Evolutionary conservation across 2,113 vertebrate species (phyloP).

Genomic region (Trichechus manatus): DNA sequence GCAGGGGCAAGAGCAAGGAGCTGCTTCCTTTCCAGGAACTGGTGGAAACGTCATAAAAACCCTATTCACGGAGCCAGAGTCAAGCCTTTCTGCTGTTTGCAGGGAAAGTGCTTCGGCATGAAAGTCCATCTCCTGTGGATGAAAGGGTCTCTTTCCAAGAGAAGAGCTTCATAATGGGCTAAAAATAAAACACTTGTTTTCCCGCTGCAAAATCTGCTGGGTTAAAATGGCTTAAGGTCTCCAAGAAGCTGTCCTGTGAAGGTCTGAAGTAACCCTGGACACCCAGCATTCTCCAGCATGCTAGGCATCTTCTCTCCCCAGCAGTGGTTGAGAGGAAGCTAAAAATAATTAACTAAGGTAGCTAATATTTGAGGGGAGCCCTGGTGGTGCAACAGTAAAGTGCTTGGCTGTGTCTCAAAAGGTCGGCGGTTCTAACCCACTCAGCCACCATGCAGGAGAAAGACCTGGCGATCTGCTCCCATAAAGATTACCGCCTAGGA

Average conservation of each 20-base stretch:
- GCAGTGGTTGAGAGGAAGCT: background rate
- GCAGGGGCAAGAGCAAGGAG: background rate
- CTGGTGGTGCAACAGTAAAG: background rate
- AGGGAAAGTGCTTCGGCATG: constrained; percentile 5
- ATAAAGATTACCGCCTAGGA: background rate
- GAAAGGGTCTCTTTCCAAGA: constrained; percentile 68
- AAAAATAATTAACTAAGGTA: background rate
- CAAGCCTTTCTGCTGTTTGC: background rate
- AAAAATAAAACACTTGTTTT: constrained; percentile 49
- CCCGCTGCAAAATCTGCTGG: background rate
- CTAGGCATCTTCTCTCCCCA: background rate
- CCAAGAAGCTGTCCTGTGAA: background rate
- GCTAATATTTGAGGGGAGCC: background rate
- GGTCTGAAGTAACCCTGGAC: background rate
- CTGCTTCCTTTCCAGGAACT: constrained; percentile 54
- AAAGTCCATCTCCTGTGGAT: constrained; percentile 3
- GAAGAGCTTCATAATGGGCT: background rate
- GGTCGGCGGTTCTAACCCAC: background rate
- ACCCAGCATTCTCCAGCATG: background rate
- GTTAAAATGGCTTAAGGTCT: background rate
- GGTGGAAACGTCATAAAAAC: constrained; percentile 58
- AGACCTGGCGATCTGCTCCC: background rate
- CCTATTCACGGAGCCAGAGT: constrained; percentile 48
- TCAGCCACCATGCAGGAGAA: background rate
- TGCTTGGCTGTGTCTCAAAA: background rate